phyloP scores from a whole-genome alignment of 1,140 invertebrate species.

The Aphidius ervi region DNA sequence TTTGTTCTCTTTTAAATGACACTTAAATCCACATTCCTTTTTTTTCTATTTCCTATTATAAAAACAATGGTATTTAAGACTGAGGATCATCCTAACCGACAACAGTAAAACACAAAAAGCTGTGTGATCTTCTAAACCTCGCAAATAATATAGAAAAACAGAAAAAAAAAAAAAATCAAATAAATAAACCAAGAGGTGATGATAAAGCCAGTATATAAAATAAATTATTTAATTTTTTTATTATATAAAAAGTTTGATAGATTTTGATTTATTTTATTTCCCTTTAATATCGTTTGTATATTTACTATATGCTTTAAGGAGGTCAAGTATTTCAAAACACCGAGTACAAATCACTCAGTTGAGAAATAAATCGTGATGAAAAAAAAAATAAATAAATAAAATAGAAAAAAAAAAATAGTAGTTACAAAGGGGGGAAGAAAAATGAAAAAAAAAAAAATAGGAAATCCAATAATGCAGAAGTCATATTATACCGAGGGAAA shows the following conservation, averaged over 20 bases:
- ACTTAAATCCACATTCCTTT: too few species aligned
- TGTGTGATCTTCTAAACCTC: too few species aligned
- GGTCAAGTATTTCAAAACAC: slow-evolving; percentile 20
- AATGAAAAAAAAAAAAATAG: too few species aligned
- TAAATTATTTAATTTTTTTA: slow-evolving; percentile 18
- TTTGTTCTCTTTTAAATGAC: too few species aligned
- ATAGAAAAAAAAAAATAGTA: too few species aligned
- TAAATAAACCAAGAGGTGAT: slow-evolving; percentile 20
- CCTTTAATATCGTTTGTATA: too few species aligned
- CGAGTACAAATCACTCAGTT: slow-evolving; percentile 25
- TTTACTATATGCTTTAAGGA: not conserved
- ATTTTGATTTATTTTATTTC: not conserved
- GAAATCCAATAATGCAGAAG: too few species aligned
- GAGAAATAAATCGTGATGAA: slow-evolving; percentile 25
- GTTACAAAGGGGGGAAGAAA: too few species aligned
- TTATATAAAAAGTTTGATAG: slow-evolving; percentile 8
- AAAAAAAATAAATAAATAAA: not conserved
- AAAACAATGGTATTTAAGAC: slow-evolving; percentile 9
- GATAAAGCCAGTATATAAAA: slow-evolving; percentile 39
- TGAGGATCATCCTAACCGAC: slow-evolving; percentile 19
- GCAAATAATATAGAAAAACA: too few species aligned
- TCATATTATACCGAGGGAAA: too few species aligned
- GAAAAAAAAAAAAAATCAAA: slow-evolving; percentile 11
- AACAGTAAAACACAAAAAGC: too few species aligned
- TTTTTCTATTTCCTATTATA: not conserved